A percentile compares a stretch with the other conserved stretches of the same genome.
phyloP scores from a whole-genome alignment of 2,113 vertebrate species.

The Neogobius melanostomus region DNA sequence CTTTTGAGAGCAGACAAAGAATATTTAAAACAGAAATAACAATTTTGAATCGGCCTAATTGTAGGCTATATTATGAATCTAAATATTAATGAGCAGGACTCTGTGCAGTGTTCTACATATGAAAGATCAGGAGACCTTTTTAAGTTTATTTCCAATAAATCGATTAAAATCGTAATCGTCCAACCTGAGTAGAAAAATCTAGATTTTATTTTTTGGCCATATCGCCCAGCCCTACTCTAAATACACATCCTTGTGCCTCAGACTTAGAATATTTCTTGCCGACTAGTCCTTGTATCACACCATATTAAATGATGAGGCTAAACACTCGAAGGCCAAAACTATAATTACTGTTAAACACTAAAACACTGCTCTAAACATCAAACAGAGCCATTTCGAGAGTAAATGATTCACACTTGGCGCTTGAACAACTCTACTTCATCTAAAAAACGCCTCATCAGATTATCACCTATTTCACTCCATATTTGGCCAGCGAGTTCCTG shows the following conservation, averaged over 20 bases:
- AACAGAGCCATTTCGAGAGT: constrained; percentile 1
- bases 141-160: too few relatives aligned
- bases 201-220: too few relatives aligned
- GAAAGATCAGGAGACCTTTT: too few relatives aligned
- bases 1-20: too few relatives aligned
- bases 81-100: too few relatives aligned
- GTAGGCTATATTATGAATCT: too few relatives aligned
- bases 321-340: background rate
- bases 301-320: background rate
- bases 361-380: constrained; percentile 4
- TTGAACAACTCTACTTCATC: background rate
- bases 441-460: constrained; percentile 3
- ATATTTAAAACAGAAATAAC: too few relatives aligned
- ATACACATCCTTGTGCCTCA: background rate
- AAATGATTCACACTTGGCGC: background rate
- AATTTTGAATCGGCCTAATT: too few relatives aligned
- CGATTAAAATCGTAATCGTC: too few relatives aligned
- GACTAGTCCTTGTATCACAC: background rate
- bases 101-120: too few relatives aligned
- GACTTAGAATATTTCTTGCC: background rate
- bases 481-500: background rate
- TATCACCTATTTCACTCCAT: constrained; percentile 9
- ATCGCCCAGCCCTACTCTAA: too few relatives aligned
- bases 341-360: constrained; percentile 5
- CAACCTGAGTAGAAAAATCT: too few relatives aligned